Evolutionary conservation across 2,797 vertebrate genomes (phyloP), one percentile per base, ranked within the genome.

Genomic region (Scomberomorus guttatus): DNA sequence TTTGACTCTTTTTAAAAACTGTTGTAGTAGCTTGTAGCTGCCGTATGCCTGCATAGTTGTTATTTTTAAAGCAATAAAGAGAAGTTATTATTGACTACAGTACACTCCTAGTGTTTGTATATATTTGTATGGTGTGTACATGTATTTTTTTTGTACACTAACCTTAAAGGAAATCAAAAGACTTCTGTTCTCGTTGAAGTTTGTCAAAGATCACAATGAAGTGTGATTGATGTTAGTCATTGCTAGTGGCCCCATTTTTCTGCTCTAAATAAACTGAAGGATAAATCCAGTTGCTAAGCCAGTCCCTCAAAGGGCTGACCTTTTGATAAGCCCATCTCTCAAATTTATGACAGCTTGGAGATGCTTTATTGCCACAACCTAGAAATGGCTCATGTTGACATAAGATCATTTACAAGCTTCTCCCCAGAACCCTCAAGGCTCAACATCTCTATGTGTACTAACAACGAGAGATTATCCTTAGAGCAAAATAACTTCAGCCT

Each of bases 281-380:
- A 94, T 92, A 90, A 92, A 93, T 92, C 93, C 91, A 88, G 85
- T 87, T 81, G 75, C 88, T 84, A 81, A 90, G 89, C 85, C 83
- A 84, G 92, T 91, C 87, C 89, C 89, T 91, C 86, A 86, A 85
- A 93, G 85, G 82, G 79, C 87, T 90, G 90, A 93, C 93, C 93
- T 94, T 94, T 92, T 90, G 91, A 94, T 91, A 87, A 90, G 90
- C 85, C 87, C 91, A 93, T 94, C 91, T 78, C 84, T 94, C 92
- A 93, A 77, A 90, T 90, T 88, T 80, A 94, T 86, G 84, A 90
- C 91, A 86, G 87, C 87, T 83, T 12, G 50, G 64, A 84, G 79
- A 89, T 90, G 89, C 89, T 93, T 94, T 94, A 94, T 89, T 89
- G 91, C 86, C 86, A 83, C 87, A 89, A 84, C 89, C 90, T 85